A percentile compares a stretch with the other conserved stretches of the same genome.
Conservation (phyloP, 2,113 vertebrate genomes). For the Gymnocephalus cernua region DNA sequence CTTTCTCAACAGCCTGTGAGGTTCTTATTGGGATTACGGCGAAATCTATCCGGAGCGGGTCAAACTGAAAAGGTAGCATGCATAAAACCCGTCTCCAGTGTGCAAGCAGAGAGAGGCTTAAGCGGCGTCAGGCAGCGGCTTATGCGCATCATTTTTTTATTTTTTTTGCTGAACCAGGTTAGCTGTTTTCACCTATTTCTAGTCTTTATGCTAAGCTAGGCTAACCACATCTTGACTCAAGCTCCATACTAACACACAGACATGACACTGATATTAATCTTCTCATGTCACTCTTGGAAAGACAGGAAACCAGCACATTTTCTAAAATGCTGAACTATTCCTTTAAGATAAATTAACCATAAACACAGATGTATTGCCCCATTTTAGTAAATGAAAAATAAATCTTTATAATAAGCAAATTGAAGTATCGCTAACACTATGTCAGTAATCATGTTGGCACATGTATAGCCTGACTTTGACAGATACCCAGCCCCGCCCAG, state of each 20-base stretch:
- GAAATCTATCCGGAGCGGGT: too few relatives aligned
- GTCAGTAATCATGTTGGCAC: not conserved
- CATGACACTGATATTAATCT: not conserved
- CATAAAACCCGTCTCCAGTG: too few relatives aligned
- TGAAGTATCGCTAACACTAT: not conserved
- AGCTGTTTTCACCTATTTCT: not conserved
- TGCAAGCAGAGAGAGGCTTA: too few relatives aligned
- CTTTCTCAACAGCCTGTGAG: too few relatives aligned
- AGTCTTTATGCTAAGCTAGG: not conserved
- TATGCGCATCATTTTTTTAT: too few relatives aligned
- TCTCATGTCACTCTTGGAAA: not conserved
- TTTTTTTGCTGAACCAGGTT: not conserved
- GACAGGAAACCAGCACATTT: not conserved
- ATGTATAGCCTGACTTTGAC: not conserved
- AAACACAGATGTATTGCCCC: not conserved
- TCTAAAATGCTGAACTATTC: not conserved
- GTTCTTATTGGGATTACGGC: too few relatives aligned
- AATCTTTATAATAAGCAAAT: not conserved
- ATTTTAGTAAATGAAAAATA: not conserved
- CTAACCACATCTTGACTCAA: not conserved
- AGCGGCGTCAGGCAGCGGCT: too few relatives aligned
- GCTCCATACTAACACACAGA: not conserved
- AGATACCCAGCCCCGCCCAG: too few relatives aligned
- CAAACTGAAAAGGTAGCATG: too few relatives aligned
- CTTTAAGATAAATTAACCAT: not conserved